Evolutionary conservation across 1,140 invertebrate genomes (phyloP).

Genomic region (Nasonia longicornis): DNA sequence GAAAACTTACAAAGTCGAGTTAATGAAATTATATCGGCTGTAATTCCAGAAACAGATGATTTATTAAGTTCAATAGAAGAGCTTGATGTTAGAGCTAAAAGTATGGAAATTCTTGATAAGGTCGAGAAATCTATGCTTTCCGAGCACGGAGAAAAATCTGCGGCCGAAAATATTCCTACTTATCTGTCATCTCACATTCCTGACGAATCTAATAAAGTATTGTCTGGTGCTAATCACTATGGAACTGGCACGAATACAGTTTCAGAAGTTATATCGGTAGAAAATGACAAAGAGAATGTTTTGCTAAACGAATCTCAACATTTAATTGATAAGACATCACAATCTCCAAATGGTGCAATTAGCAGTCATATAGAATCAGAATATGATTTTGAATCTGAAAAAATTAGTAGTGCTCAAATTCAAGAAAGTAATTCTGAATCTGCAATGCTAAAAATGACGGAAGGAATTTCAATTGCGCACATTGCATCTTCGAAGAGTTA

Average conservation of each 20-base stretch:
- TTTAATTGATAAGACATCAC: conserved; percentile 1
- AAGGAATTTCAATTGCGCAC: background rate
- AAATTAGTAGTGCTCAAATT: background rate
- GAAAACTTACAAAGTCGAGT: conserved; percentile 33
- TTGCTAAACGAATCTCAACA: conserved; percentile 42
- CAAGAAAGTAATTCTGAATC: background rate
- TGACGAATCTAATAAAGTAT: background rate
- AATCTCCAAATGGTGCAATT: background rate
- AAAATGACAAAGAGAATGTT: conserved; percentile 39
- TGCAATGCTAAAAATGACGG: background rate
- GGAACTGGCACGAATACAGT: conserved; percentile 29
- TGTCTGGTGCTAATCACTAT: background rate
- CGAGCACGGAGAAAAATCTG: conserved; percentile 52
- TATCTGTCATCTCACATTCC: background rate
- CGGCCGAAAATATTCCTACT: conserved; percentile 21
- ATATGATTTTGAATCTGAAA: background rate
- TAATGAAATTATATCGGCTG: conserved; percentile 49
- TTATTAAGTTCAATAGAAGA: conserved; percentile 50
- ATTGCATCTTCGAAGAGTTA: conserved; percentile 8
- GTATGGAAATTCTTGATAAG: conserved; percentile 62
- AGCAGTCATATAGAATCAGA: conserved; percentile 8
- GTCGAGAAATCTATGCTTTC: conserved; percentile 64
- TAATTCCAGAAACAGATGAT: conserved; percentile 47
- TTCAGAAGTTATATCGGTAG: conserved; percentile 57
- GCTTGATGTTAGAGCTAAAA: conserved; percentile 61